phyloP scores from a whole-genome alignment of 2,113 vertebrate species.

The Dasypus novemcinctus region DNA sequence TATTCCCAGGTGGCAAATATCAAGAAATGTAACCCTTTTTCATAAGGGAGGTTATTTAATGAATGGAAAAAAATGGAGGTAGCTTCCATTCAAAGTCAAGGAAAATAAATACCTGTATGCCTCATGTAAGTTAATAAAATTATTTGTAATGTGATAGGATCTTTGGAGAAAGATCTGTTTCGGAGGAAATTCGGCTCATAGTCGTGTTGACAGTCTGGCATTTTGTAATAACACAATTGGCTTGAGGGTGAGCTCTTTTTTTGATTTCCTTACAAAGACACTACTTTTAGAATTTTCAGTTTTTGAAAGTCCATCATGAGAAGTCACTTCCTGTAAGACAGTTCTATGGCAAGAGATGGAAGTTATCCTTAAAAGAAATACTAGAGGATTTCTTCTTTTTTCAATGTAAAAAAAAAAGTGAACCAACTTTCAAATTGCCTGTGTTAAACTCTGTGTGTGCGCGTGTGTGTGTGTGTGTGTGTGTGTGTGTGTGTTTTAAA shows the following conservation, averaged over 20 bases:
- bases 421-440: neutral
- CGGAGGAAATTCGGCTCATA: slow-evolving; percentile 3
- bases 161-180: slow-evolving; percentile 18
- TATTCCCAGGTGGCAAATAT: slow-evolving; percentile 20
- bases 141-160: slow-evolving; percentile 45
- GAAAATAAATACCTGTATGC: slow-evolving; percentile 34
- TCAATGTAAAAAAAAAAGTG: neutral
- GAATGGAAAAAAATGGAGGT: slow-evolving; percentile 18
- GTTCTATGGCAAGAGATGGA: neutral
- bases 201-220: neutral
- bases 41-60: slow-evolving; percentile 15
- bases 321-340: slow-evolving; percentile 34
- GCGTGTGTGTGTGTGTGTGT: neutral
- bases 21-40: slow-evolving; percentile 31
- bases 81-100: slow-evolving; percentile 17
- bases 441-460: neutral
- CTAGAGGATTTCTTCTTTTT: neutral
- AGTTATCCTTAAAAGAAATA: slow-evolving; percentile 39
- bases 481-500: neutral
- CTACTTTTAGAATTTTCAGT: neutral
- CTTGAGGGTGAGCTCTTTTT: slow-evolving; percentile 36
- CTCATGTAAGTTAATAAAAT: slow-evolving; percentile 27
- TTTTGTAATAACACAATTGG: slow-evolving; percentile 34
- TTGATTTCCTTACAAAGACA: slow-evolving; percentile 35
- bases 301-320: slow-evolving; percentile 4